A percentile compares a stretch with the other conserved stretches of the same genome.
These are phyloP conservation scores for Ailurus styani DNA, from an alignment of 2,113 vertebrate species.

Conservation along the genomic window DNA sequence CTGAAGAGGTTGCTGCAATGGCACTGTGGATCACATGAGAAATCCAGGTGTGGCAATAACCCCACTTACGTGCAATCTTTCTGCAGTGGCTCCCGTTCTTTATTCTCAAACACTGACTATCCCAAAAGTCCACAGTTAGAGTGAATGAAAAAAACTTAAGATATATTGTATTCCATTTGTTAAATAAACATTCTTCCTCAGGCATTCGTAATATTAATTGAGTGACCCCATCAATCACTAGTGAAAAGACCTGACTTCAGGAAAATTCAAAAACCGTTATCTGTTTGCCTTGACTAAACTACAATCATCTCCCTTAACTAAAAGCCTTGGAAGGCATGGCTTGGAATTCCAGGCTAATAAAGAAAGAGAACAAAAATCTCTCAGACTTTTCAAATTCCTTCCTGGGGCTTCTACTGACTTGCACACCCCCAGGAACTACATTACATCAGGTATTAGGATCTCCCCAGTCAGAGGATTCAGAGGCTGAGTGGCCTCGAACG, in stretches of 20 bases:
- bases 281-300: slow-evolving; percentile 79
- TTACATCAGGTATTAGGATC: slow-evolving; percentile 63
- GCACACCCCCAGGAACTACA: background rate
- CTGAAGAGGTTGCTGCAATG: slow-evolving; percentile 72
- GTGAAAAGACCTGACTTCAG: slow-evolving; percentile 78
- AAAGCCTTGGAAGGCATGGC: slow-evolving; percentile 75
- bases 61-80: slow-evolving; percentile 73
- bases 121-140: slow-evolving; percentile 79
- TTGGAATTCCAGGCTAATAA: background rate
- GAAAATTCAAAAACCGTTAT: slow-evolving; percentile 73
- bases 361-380: background rate
- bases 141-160: slow-evolving; percentile 81
- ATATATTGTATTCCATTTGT: slow-evolving; percentile 76
- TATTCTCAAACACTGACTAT: slow-evolving; percentile 56
- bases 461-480: slow-evolving; percentile 58
- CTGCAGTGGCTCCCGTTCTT: slow-evolving; percentile 46
- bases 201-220: slow-evolving; percentile 69
- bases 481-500: slow-evolving; percentile 70
- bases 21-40: slow-evolving; percentile 65
- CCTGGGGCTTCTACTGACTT: background rate
- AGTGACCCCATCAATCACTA: slow-evolving; percentile 71
- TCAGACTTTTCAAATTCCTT: background rate
- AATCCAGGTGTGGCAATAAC: slow-evolving; percentile 73
- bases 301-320: slow-evolving; percentile 79
- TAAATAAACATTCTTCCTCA: slow-evolving; percentile 76